These are phyloP conservation scores for Drosophila sproati DNA, from an alignment of 1,140 invertebrate genomes.

Conservation along the genomic window DNA sequence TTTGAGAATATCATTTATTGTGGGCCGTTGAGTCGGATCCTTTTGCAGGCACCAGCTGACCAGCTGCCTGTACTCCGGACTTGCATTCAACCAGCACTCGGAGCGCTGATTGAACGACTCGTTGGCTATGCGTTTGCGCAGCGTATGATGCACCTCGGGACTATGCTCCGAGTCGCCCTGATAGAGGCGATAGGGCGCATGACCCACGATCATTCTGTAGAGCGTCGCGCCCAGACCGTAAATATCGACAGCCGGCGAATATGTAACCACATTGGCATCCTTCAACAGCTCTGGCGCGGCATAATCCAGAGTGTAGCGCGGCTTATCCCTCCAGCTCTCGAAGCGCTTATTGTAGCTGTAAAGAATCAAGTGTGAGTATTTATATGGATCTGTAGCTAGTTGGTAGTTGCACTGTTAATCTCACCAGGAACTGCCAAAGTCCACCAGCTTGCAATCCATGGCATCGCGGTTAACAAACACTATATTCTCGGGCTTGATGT, in stretches of 20 bases:
- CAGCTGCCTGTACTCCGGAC: conserved; percentile 89
- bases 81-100: conserved; percentile 89
- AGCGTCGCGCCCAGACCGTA: conserved; percentile 95
- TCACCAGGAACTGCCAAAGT: conserved; percentile 94
- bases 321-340: conserved; percentile 89
- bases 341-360: conserved; percentile 87
- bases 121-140: conserved; percentile 55
- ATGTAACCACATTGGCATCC: conserved; percentile 86
- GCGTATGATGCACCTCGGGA: conserved; percentile 42
- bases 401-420: background rate
- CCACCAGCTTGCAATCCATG: conserved; percentile 91
- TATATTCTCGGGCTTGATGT: conserved; percentile 96
- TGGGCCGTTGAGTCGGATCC: conserved; percentile 90
- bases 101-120: conserved; percentile 67
- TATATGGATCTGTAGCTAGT: background rate
- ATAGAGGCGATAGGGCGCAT: conserved; percentile 88
- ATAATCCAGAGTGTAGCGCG: conserved; percentile 95
- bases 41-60: conserved; percentile 91
- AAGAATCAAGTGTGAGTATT: background rate
- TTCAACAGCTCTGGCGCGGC: conserved; percentile 94
- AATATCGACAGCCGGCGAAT: conserved; percentile 95
- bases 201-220: conserved; percentile 94
- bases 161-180: conserved; percentile 67
- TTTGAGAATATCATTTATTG: conserved; percentile 87
- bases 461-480: conserved; percentile 87